A percentile compares a stretch with the other conserved stretches of the same genome.
Conservation (phyloP, 2,113 vertebrate species). For the Fregata magnificens region DNA sequence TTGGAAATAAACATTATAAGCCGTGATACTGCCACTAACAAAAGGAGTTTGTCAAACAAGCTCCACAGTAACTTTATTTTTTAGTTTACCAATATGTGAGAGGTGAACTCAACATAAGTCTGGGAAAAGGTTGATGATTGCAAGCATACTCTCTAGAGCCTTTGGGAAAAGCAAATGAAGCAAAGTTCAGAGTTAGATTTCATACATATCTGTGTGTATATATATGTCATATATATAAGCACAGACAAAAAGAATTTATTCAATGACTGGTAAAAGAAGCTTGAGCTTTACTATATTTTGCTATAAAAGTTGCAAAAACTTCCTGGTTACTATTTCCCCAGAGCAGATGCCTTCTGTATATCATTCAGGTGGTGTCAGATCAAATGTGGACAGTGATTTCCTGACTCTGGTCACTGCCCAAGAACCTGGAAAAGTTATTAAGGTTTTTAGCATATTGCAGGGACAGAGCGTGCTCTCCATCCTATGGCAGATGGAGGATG, state of each 20-base stretch:
- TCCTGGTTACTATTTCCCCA: not conserved
- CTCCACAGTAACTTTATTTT: not conserved
- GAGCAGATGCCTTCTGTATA: not conserved
- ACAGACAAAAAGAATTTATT: slow-evolving; percentile 5
- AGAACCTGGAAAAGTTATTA: not conserved
- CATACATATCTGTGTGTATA: not conserved
- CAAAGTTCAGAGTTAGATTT: not conserved
- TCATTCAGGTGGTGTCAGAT: not conserved
- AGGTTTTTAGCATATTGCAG: not conserved
- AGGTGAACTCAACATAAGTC: slow-evolving; percentile 17
- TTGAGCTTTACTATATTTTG: not conserved
- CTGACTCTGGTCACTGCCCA: not conserved
- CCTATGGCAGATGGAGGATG: not conserved
- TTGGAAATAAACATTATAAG: not conserved
- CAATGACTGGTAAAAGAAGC: not conserved
- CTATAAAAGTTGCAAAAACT: not conserved
- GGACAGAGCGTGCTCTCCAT: not conserved
- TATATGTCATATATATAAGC: not conserved
- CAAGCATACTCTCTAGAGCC: not conserved
- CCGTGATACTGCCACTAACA: not conserved
- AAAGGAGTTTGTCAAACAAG: slow-evolving; percentile 7
- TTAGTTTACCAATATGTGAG: not conserved
- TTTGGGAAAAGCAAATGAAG: not conserved
- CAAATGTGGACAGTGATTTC: not conserved
- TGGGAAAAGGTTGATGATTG: not conserved